Evolutionary conservation across 2,113 vertebrate genomes (phyloP).

Genomic region (Stomatorhinus ivindoensis): DNA sequence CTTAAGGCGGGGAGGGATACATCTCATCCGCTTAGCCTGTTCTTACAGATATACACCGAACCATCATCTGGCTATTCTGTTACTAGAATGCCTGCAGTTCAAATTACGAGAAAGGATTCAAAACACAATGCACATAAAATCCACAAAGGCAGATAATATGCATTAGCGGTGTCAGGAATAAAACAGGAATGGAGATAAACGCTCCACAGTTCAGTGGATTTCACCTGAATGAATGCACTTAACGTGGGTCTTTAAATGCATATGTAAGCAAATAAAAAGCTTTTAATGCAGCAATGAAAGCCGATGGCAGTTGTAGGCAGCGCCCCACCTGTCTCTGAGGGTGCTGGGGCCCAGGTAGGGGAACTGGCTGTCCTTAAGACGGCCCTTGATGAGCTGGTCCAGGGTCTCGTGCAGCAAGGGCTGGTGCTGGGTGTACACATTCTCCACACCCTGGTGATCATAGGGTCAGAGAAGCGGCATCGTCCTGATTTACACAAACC

Average conservation of each 20-base stretch:
- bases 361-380: constrained; percentile 84
- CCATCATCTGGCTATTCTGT: neutral
- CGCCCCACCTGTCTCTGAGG: constrained; percentile 57
- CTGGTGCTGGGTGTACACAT: constrained; percentile 91
- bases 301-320: neutral
- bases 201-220: neutral
- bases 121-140: neutral
- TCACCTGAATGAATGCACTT: neutral
- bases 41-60: neutral
- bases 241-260: neutral
- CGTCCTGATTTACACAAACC: constrained; percentile 11
- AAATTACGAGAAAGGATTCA: neutral
- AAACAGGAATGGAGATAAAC: neutral
- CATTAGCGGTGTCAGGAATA: neutral
- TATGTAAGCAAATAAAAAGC: neutral
- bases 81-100: neutral
- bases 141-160: neutral
- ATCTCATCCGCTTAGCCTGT: neutral
- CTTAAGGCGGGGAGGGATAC: neutral
- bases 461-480: neutral
- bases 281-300: neutral
- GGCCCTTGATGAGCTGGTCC: constrained; percentile 92
- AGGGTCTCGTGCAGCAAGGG: constrained; percentile 86
- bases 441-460: constrained; percentile 79
- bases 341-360: constrained; percentile 87